Base-by-base conservation (phyloP, 2,797 vertebrate genomes). In the Enteromius viviparus region DNA sequence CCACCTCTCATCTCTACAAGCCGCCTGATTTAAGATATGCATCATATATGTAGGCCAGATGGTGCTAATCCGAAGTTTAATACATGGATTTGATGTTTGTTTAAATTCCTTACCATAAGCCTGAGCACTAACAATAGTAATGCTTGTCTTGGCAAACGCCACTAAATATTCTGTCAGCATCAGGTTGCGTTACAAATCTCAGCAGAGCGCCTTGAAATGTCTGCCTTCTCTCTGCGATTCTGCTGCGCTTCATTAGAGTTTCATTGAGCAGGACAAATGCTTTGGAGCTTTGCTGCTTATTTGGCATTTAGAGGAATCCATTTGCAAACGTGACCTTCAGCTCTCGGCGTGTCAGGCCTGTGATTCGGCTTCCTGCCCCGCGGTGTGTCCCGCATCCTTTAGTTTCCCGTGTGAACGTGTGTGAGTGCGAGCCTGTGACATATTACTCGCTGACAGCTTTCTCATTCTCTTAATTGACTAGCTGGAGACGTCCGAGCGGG, bases 381-480 rank as follows among this genome's bases (percentile, higher is more conserved):
- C 17, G 66, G 42, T 79, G 26, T 47, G 78, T 75, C 58, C 19
- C 3, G 17, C 12, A 1, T 65, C 45, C 75, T 72, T 21, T 62
- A 34, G 69, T 51, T 80, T 47, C 71, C 53, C 4, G 26, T 60
- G 11, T 74, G 47, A 49, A 49, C 23, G 42, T 76, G 45, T 42
- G 81, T 60, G 91, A 91, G 90, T 87, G 84, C 91, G 91, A 90
- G 87, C 37, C 81, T 81, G 72, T 85, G 87, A 87, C 87, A 87
- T 89, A 90, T 91, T 90, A 87, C 83, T 88, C 88, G 86, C 81
- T 93, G 92, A 92, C 89, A 69, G 88, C 90, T 89, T 88, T 85
- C 75, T 90, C 90, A 91, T 93, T 92, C 91, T 90, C 91, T 87
- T 92, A 91, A 92, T 92, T 92, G 91, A 90, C 89, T 92, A 89